A percentile compares a stretch with the other conserved stretches of the same genome.
Conservation (phyloP, 2,113 vertebrate genomes). For the Sphaerodactylus townsendi region DNA sequence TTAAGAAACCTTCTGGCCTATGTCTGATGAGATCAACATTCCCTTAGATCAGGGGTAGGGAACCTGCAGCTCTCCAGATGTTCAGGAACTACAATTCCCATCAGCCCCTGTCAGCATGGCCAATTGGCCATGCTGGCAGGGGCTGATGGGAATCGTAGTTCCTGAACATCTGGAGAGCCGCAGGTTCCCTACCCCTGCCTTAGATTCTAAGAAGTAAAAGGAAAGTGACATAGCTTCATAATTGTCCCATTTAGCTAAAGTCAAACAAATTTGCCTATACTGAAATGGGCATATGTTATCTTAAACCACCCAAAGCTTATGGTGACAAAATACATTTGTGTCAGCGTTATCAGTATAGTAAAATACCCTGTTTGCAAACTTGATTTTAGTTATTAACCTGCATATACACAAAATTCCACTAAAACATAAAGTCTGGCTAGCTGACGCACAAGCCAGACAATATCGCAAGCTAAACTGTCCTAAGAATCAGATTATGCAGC, state of each 20-base stretch:
- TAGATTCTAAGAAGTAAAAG: not conserved
- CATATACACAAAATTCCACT: not conserved
- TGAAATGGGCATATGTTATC: not conserved
- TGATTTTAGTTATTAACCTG: not conserved
- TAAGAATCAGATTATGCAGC: not conserved
- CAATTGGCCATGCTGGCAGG: too few relatives aligned
- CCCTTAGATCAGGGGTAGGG: too few relatives aligned
- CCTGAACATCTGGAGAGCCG: too few relatives aligned
- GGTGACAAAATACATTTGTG: not conserved
- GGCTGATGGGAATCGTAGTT: too few relatives aligned
- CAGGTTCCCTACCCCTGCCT: too few relatives aligned
- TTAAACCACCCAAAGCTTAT: not conserved
- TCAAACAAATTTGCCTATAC: not conserved
- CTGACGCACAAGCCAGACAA: not conserved
- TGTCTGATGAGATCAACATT: not conserved
- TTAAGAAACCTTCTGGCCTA: not conserved
- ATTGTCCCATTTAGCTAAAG: not conserved
- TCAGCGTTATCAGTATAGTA: not conserved
- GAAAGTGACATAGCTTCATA: not conserved
- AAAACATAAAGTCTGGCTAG: not conserved
- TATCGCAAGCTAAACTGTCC: not conserved
- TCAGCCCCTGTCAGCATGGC: too few relatives aligned
- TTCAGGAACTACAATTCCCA: too few relatives aligned
- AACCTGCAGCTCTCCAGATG: too few relatives aligned
- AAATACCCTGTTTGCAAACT: not conserved